Evolutionary conservation across 2,113 vertebrate genomes (phyloP).

Genomic region (Phasianus colchicus): DNA sequence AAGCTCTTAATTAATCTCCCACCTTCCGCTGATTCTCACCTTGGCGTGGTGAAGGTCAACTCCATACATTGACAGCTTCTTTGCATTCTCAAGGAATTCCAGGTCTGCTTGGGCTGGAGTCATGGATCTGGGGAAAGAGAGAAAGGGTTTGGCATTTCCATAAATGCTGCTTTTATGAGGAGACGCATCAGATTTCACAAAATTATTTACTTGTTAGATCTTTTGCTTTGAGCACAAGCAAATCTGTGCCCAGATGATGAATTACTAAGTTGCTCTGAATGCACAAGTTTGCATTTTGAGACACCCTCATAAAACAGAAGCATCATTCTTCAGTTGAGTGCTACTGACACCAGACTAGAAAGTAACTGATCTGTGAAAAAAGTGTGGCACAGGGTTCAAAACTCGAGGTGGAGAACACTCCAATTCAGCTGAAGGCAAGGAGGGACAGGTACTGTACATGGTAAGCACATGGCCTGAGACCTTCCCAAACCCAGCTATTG

Average conservation of each 20-base stretch:
- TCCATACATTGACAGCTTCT: constrained; percentile 98
- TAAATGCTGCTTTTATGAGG: neutral
- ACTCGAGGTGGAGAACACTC: neutral
- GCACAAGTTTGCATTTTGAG: neutral
- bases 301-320: fast-evolving
- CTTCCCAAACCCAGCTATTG: constrained; percentile 40
- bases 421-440: neutral
- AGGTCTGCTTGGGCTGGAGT: constrained; percentile 96
- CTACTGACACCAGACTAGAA: neutral
- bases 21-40: constrained; percentile 71
- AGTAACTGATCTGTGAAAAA: neutral
- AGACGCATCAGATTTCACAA: neutral
- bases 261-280: neutral
- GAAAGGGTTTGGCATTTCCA: fast-evolving
- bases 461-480: neutral
- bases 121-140: constrained; percentile 86
- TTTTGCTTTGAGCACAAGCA: neutral
- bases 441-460: constrained; percentile 1
- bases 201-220: neutral
- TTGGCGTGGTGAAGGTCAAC: constrained; percentile 97
- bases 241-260: neutral
- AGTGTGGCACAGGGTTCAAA: neutral
- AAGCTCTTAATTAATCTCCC: neutral
- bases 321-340: neutral
- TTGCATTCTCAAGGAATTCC: constrained; percentile 98